Evolutionary conservation across 2,888 invertebrate genomes (phyloP).

Genomic region (Abrostola triplasia): DNA sequence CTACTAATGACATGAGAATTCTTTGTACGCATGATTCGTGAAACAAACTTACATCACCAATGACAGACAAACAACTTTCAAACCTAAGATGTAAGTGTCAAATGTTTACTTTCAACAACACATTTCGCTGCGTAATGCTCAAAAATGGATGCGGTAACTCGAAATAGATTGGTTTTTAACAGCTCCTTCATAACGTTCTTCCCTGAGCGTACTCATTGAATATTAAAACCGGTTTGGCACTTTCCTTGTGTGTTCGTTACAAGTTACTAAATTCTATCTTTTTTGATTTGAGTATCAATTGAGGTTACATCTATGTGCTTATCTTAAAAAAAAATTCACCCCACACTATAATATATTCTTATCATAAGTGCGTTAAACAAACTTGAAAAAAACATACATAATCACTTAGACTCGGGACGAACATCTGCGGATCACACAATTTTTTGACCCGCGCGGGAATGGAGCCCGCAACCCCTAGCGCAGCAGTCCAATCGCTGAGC

Average conservation of each 20-base stretch:
- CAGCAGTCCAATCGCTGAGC: too few species aligned
- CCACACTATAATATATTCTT: too few species aligned
- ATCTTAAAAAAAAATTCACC: too few species aligned
- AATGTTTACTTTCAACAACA: conserved; percentile 19
- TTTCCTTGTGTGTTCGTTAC: conserved; percentile 1
- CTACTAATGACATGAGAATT: not conserved
- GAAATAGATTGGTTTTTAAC: conserved; percentile 40
- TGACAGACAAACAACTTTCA: conserved; percentile 32
- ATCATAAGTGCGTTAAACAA: too few species aligned
- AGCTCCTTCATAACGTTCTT: conserved; percentile 21
- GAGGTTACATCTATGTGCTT: too few species aligned
- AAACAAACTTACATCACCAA: conserved; percentile 16
- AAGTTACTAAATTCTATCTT: too few species aligned
- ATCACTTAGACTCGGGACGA: too few species aligned
- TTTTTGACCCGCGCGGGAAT: too few species aligned
- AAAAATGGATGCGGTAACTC: conserved; percentile 31
- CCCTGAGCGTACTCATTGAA: conserved; percentile 26
- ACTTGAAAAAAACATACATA: too few species aligned
- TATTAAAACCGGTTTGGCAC: conserved; percentile 28
- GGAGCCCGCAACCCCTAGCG: too few species aligned
- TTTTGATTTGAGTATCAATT: too few species aligned
- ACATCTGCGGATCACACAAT: too few species aligned
- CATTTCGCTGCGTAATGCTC: conserved; percentile 38
- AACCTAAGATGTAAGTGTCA: conserved; percentile 32
- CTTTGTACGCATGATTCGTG: not conserved